Conservation (phyloP, 1,140 invertebrate genomes). For the Wasmannia auropunctata region DNA sequence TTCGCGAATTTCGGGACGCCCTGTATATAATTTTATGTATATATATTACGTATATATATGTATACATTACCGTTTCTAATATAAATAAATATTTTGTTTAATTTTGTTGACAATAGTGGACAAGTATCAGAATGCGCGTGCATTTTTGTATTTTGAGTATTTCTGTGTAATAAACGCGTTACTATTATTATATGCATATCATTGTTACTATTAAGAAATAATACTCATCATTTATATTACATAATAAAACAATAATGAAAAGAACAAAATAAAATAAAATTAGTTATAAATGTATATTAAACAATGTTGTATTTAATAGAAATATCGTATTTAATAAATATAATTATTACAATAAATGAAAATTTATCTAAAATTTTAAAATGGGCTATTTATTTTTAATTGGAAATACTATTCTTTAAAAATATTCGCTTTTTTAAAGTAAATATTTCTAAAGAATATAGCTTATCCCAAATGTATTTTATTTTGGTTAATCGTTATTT, state of each 20-base stretch:
- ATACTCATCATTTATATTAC: conserved; percentile 13
- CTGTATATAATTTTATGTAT: no score
- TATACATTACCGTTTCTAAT: conserved; percentile 27
- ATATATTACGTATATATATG: no score
- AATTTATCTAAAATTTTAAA: conserved; percentile 29
- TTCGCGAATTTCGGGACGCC: no score
- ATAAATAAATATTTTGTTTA: conserved; percentile 20
- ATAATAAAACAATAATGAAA: not conserved
- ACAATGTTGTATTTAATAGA: no score
- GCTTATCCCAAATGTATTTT: not conserved
- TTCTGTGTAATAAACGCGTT: not conserved
- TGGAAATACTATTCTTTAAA: not conserved
- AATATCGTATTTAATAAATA: conserved; percentile 23
- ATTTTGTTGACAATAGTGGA: not conserved
- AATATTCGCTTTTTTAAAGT: not conserved
- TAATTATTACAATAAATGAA: not conserved
- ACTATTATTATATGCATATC: not conserved
- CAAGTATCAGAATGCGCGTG: not conserved
- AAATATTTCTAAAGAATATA: no score
- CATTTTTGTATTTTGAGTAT: not conserved
- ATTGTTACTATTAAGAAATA: conserved; percentile 1
- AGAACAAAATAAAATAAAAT: conserved; percentile 1
- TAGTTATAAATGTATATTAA: not conserved
- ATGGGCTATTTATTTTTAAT: not conserved
- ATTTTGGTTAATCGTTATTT: conserved; percentile 20